These are phyloP conservation scores for Dioctria linearis DNA, from an alignment of 2,888 invertebrate genomes.

Conservation along the genomic window DNA sequence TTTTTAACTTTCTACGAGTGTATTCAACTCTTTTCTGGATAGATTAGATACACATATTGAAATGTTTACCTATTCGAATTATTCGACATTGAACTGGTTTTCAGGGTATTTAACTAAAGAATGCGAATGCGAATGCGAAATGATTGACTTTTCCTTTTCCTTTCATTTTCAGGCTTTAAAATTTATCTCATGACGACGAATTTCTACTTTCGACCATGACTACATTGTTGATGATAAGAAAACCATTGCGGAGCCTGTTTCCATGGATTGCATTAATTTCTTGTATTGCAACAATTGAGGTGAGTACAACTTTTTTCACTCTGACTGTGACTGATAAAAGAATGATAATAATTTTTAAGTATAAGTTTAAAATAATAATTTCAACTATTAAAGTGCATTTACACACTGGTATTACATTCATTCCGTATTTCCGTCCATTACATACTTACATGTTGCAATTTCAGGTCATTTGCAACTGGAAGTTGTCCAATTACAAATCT, in stretches of 20 bases:
- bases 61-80: slow-evolving; percentile 11
- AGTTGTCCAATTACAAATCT: slow-evolving; percentile 26
- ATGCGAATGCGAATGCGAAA: background rate
- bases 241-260: slow-evolving; percentile 32
- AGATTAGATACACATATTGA: too few relatives aligned
- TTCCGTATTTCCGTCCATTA: too few relatives aligned
- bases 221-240: slow-evolving; percentile 8
- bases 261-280: slow-evolving; percentile 25
- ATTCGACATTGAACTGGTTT: slow-evolving; percentile 47
- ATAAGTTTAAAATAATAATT: too few relatives aligned
- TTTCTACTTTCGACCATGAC: slow-evolving; percentile 36
- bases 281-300: slow-evolving; percentile 38
- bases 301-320: slow-evolving; percentile 26
- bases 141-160: slow-evolving; percentile 23
- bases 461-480: slow-evolving; percentile 6
- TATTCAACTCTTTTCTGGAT: background rate
- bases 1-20: slow-evolving; percentile 18
- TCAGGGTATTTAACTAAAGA: background rate
- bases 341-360: too few relatives aligned
- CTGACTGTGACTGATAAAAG: background rate
- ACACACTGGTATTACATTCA: too few relatives aligned
- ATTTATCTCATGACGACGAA: slow-evolving; percentile 45
- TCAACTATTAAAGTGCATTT: too few relatives aligned
- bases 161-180: slow-evolving; percentile 40
- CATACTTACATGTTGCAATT: background rate